Conservation (phyloP, 37 sponge, comb jelly and placozoan genomes). For the Spongilla lacustris region DNA sequence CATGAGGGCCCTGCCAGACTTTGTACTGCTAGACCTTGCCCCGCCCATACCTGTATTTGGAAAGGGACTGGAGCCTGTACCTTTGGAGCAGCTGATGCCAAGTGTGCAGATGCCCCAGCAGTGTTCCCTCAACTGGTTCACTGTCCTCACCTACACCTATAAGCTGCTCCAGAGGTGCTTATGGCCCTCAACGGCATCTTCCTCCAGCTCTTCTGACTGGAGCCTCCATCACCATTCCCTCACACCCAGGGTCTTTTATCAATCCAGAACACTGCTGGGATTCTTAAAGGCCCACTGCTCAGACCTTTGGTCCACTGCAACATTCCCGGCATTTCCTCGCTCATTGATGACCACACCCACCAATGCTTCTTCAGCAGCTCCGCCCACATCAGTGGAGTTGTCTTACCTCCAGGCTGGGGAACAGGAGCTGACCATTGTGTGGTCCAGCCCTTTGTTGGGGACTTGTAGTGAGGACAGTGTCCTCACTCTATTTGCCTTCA, state of each 20-base stretch:
- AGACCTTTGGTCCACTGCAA: neutral
- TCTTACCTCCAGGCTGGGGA: conserved; percentile 42
- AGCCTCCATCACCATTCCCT: conserved; percentile 31
- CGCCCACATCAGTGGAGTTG: neutral
- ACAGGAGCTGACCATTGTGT: conserved; percentile 35
- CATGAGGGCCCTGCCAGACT: conserved; percentile 47
- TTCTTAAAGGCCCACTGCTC: conserved; percentile 36
- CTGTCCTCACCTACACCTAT: conserved; percentile 7
- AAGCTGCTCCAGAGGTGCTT: conserved; percentile 38
- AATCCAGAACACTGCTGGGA: neutral
- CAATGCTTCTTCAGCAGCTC: neutral
- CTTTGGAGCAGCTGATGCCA: conserved; percentile 32
- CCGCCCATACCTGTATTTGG: neutral
- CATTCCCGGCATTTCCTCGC: conserved; percentile 20
- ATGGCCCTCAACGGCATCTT: conserved; percentile 5
- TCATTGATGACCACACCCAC: neutral
- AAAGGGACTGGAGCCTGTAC: neutral
- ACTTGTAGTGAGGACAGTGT: conserved; percentile 9
- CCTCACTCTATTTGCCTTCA: conserved; percentile 36
- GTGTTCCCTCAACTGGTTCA: conserved; percentile 43
- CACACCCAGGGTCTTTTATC: conserved; percentile 19
- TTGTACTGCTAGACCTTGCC: conserved; percentile 33
- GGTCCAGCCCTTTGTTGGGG: conserved; percentile 37
- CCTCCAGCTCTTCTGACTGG: conserved; percentile 18
- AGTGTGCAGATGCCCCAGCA: neutral